Conservation (phyloP, 2,888 invertebrate species). For the Coleophora deauratella region DNA sequence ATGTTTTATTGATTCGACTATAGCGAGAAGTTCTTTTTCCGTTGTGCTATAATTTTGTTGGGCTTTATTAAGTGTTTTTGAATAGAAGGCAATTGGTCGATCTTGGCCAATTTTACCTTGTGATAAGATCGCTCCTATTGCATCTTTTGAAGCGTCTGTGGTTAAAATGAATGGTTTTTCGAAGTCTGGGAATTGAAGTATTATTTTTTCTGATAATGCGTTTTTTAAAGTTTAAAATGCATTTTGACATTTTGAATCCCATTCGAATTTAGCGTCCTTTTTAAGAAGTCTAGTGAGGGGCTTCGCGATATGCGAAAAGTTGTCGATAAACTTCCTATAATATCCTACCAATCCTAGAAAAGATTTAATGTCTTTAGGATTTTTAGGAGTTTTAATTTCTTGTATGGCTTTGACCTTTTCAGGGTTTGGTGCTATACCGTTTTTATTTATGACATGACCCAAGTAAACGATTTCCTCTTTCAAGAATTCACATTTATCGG, state of each 20-base stretch:
- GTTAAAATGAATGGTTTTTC: slow-evolving; percentile 19
- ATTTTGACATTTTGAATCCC: slow-evolving; percentile 13
- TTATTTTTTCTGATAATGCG: slow-evolving; percentile 18
- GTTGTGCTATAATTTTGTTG: slow-evolving; percentile 7
- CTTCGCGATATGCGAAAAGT: slow-evolving; percentile 26
- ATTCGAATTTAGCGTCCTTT: slow-evolving; percentile 18
- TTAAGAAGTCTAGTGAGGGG: slow-evolving; percentile 17
- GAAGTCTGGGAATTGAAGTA: slow-evolving; percentile 34
- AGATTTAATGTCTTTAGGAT: slow-evolving; percentile 18
- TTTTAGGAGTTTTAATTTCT: slow-evolving; percentile 15
- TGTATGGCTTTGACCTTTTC: slow-evolving; percentile 16
- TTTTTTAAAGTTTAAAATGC: slow-evolving; percentile 17
- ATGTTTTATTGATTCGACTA: slow-evolving; percentile 7
- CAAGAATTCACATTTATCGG: slow-evolving; percentile 1
- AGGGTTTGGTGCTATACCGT: slow-evolving; percentile 17
- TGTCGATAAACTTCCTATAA: slow-evolving; percentile 33
- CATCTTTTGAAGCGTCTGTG: slow-evolving; percentile 26
- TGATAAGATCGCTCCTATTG: slow-evolving; percentile 23
- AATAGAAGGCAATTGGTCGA: slow-evolving; percentile 16
- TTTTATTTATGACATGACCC: slow-evolving; percentile 13
- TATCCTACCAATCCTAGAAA: slow-evolving; percentile 35
- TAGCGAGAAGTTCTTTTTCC: slow-evolving; percentile 13
- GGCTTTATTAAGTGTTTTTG: slow-evolving; percentile 7
- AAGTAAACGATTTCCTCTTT: no score
- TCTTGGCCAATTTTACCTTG: slow-evolving; percentile 21